Conservation (phyloP, 2,888 invertebrate species). For the Ptycholaimellus sp. region DNA sequence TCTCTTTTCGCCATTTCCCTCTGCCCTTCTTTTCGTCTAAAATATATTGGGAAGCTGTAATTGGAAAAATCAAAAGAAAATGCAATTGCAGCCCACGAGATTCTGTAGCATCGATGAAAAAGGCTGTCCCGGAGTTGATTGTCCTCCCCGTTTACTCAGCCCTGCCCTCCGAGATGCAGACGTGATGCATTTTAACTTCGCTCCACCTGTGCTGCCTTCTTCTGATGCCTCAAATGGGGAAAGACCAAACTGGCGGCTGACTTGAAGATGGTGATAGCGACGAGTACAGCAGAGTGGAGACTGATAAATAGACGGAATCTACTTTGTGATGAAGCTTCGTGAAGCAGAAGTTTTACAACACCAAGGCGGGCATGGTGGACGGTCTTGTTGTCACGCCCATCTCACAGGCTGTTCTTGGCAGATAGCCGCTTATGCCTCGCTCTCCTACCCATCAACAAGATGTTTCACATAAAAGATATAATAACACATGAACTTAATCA, state of each 20-base stretch:
- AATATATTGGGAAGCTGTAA: too few species aligned
- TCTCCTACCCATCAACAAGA: too few species aligned
- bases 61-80: too few species aligned
- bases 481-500: too few species aligned
- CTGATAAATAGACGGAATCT: conserved; percentile 95
- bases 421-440: conserved; percentile 70
- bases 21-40: too few species aligned
- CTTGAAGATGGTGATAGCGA: conserved; percentile 54
- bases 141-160: conserved; percentile 94
- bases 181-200: conserved; percentile 93
- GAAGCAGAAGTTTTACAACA: conserved; percentile 53
- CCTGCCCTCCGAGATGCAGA: conserved; percentile 94
- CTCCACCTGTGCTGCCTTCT: conserved; percentile 78
- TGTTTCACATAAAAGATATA: too few species aligned
- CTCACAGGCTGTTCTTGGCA: conserved; percentile 82
- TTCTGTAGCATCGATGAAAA: conserved; percentile 90
- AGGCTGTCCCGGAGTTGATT: conserved; percentile 72
- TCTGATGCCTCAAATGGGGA: neutral
- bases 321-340: conserved; percentile 98
- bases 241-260: too few species aligned
- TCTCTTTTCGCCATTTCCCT: too few species aligned
- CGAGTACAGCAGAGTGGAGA: conserved; percentile 96
- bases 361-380: conserved; percentile 62
- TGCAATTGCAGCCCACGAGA: conserved; percentile 57
- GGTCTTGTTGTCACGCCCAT: conserved; percentile 95